Evolutionary conservation across 2,888 invertebrate genomes (phyloP).

Genomic region (Calliphora vomitoria): DNA sequence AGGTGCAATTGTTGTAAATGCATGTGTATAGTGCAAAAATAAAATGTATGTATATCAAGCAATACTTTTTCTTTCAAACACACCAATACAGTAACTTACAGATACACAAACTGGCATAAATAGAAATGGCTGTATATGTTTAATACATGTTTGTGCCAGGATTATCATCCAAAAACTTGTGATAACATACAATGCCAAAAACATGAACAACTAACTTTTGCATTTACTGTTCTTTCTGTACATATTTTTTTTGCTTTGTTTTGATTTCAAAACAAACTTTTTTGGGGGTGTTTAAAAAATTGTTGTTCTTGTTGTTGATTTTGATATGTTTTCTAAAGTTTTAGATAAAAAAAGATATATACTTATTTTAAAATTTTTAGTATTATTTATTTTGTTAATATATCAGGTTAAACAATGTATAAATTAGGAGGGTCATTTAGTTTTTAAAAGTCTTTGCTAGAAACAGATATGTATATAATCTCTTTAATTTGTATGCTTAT

Average conservation of each 20-base stretch:
- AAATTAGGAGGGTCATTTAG: conserved; percentile 14
- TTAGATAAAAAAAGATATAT: conserved; percentile 21
- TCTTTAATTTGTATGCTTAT: too few species aligned
- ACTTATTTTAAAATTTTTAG: conserved; percentile 2
- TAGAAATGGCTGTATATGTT: not conserved
- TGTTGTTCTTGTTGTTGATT: conserved; percentile 39
- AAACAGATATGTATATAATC: too few species aligned
- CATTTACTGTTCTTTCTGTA: conserved; percentile 3
- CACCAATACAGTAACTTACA: conserved; percentile 10
- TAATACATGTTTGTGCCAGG: conserved; percentile 59
- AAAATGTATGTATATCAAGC: not conserved
- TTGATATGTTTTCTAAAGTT: conserved; percentile 49
- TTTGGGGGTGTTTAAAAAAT: conserved; percentile 31
- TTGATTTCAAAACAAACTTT: conserved; percentile 15
- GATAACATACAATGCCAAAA: conserved; percentile 66
- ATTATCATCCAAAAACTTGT: conserved; percentile 56
- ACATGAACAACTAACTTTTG: conserved; percentile 54
- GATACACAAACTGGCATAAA: not conserved
- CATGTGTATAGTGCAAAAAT: not conserved
- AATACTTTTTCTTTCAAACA: conserved; percentile 16
- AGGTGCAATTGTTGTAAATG: conserved; percentile 52
- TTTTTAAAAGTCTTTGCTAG: too few species aligned
- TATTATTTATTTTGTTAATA: conserved; percentile 53
- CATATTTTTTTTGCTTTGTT: not conserved
- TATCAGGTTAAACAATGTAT: conserved; percentile 46